Evolutionary conservation across 1,140 invertebrate genomes (phyloP).

Genomic region (Zaprionus ghesquierei): DNA sequence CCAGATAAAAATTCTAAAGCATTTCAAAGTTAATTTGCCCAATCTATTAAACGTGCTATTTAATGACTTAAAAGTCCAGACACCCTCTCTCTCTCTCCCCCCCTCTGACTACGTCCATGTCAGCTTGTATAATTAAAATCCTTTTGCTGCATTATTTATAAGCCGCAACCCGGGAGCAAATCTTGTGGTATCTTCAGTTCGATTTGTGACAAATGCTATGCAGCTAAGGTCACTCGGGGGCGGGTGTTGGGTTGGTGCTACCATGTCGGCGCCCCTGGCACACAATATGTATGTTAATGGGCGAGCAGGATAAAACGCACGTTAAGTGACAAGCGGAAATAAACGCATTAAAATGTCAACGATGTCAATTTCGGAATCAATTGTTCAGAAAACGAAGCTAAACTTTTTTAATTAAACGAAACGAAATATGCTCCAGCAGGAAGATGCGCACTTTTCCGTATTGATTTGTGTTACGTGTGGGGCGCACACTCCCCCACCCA

Average conservation of each 20-base stretch:
- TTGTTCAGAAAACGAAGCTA: conserved; percentile 53
- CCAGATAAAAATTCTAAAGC: not conserved
- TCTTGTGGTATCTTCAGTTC: conserved; percentile 9
- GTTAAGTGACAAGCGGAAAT: conserved; percentile 55
- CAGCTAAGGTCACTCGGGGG: conserved; percentile 22
- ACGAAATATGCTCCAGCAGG: conserved; percentile 48
- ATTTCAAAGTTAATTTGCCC: not conserved
- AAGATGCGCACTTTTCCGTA: conserved; percentile 47
- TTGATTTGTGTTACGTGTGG: conserved; percentile 64
- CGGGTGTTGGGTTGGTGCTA: not conserved
- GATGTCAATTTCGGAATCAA: conserved; percentile 59
- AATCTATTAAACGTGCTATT: not conserved
- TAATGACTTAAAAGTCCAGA: not conserved
- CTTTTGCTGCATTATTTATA: conserved; percentile 69
- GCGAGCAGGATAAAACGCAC: conserved; percentile 31
- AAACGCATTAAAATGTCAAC: conserved; percentile 68
- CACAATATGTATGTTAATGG: conserved; percentile 50
- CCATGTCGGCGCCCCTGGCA: not conserved
- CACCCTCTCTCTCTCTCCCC: not conserved
- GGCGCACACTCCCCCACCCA: not conserved
- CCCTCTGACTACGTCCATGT: not conserved
- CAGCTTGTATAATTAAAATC: conserved; percentile 69
- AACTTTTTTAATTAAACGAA: conserved; percentile 77
- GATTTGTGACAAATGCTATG: conserved; percentile 33
- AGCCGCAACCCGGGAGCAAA: conserved; percentile 9